Evolutionary conservation across 64 coral and sea anemone species (phyloP).

Genomic region (Catalaphyllia jardinei): DNA sequence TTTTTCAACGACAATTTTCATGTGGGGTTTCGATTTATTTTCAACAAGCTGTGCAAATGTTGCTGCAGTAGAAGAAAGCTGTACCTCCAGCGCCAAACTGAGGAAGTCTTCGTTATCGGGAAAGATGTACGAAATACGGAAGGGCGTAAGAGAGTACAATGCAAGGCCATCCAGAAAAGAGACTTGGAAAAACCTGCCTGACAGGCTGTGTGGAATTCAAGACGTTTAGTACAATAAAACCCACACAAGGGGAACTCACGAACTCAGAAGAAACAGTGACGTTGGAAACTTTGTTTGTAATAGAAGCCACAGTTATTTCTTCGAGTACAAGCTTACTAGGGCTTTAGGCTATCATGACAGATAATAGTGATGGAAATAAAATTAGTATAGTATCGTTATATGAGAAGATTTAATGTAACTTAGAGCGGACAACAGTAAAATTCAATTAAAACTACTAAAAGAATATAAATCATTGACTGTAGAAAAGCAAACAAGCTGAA

Average conservation of each 20-base stretch:
- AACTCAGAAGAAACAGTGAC: no score
- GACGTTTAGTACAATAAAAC: background rate
- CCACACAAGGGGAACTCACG: background rate
- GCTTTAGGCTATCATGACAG: no score
- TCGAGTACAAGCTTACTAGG: no score
- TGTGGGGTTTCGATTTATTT: constrained; percentile 50
- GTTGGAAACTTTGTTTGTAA: no score
- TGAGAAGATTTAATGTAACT: no score
- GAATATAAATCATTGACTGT: no score
- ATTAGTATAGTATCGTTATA: no score
- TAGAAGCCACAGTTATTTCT: no score
- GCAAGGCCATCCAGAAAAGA: background rate
- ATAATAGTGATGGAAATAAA: no score
- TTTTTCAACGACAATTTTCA: constrained; percentile 77
- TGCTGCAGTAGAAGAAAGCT: background rate
- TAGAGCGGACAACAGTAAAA: no score
- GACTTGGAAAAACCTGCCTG: background rate
- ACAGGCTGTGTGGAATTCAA: background rate
- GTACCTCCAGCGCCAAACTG: background rate
- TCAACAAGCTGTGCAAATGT: constrained; percentile 18
- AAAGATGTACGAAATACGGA: background rate
- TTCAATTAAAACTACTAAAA: no score
- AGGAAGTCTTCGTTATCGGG: background rate
- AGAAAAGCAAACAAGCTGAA: no score
- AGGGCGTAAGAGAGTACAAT: background rate